Conservation (phyloP, 2,888 invertebrate species). For the Nephrocerus scutellatus region DNA sequence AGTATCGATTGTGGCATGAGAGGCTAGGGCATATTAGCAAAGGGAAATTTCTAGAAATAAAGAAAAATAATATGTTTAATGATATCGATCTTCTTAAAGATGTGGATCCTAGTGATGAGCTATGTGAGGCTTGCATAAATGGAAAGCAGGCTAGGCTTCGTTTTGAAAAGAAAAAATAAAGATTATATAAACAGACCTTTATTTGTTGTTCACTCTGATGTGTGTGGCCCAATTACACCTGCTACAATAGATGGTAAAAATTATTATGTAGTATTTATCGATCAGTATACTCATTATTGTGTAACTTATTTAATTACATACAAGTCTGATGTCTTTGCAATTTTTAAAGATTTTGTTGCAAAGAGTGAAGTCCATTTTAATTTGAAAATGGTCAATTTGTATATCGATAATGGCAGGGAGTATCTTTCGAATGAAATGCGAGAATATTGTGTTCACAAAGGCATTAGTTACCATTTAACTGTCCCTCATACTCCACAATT, state of each 20-base stretch:
- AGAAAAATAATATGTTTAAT: constrained; percentile 7
- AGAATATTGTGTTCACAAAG: constrained; percentile 29
- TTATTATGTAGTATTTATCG: no score
- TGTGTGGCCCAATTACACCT: no score
- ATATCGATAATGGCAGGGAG: no score
- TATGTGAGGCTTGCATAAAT: constrained; percentile 32
- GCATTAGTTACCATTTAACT: no score
- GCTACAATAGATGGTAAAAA: no score
- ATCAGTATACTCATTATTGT: no score
- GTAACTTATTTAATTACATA: constrained; percentile 23
- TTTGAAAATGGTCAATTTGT: no score
- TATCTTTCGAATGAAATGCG: constrained; percentile 31
- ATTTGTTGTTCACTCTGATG: no score
- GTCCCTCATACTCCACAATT: no score
- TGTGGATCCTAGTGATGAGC: constrained; percentile 11
- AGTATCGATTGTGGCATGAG: no score
- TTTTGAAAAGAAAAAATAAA: constrained; percentile 31
- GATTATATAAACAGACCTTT: no score
- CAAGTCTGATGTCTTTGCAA: constrained; percentile 29
- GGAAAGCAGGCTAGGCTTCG: constrained; percentile 37
- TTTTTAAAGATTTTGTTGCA: constrained; percentile 27
- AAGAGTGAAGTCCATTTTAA: constrained; percentile 26
- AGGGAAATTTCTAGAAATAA: constrained; percentile 12
- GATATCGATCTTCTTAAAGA: constrained; percentile 3
- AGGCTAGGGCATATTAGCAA: no score